Evolutionary conservation across 2,113 vertebrate species (phyloP).

Genomic region (Eira barbara): DNA sequence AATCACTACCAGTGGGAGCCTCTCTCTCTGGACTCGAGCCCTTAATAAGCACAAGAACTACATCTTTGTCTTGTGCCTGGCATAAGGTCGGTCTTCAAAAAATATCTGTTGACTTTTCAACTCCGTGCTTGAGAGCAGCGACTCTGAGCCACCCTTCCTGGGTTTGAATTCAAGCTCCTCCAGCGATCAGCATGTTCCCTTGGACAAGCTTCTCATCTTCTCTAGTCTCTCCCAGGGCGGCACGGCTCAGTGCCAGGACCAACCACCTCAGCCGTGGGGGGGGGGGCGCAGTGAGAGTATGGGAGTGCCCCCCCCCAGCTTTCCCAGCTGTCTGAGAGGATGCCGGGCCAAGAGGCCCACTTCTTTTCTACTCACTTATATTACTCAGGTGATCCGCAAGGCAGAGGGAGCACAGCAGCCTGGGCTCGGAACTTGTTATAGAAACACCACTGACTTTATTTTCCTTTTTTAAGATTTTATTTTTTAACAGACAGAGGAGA

Average conservation of each 20-base stretch:
- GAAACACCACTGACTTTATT: too few species aligned
- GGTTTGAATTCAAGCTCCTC: neutral
- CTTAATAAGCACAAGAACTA: neutral
- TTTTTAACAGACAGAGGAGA: too few species aligned
- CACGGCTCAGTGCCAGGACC: neutral
- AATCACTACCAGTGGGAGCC: neutral
- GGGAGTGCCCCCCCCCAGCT: neutral
- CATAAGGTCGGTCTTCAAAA: neutral
- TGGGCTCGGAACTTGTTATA: too few species aligned
- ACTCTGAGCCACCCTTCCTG: neutral
- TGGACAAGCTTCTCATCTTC: neutral
- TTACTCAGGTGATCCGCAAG: too few species aligned
- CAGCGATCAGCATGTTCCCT: neutral
- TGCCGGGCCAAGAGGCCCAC: too few species aligned
- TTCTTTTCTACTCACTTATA: too few species aligned
- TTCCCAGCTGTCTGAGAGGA: neutral
- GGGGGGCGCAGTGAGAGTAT: neutral
- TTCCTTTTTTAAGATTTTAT: too few species aligned
- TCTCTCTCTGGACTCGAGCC: neutral
- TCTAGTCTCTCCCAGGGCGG: neutral
- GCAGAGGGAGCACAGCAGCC: too few species aligned
- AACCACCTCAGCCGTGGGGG: neutral
- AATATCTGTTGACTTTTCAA: neutral
- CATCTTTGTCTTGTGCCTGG: neutral
- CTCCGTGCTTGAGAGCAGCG: neutral